A percentile compares a stretch with the other conserved stretches of the same genome.
Evolutionary conservation across 2,797 vertebrate species (phyloP).

Genomic region (Thalassophryne amazonica): DNA sequence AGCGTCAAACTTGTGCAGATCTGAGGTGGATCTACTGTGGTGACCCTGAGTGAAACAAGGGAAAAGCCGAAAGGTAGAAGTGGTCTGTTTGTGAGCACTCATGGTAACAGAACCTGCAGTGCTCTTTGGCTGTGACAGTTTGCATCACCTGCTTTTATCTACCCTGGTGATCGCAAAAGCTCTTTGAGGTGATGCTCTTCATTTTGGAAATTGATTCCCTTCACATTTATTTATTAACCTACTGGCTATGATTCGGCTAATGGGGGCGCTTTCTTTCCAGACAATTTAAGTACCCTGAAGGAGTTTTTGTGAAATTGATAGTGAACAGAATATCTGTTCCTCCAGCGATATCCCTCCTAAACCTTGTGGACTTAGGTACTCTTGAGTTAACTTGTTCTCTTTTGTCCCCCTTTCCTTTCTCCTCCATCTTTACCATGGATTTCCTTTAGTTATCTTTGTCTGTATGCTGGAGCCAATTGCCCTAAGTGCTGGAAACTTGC

Average conservation of each 20-base stretch:
- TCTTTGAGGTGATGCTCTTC: conserved; percentile 13
- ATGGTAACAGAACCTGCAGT: conserved; percentile 35
- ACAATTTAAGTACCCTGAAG: conserved; percentile 36
- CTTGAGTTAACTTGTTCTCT: conserved; percentile 26
- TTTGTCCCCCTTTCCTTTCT: conserved; percentile 17
- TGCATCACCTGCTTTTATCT: conserved; percentile 57
- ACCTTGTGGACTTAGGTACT: conserved; percentile 40
- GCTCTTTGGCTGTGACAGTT: conserved; percentile 37
- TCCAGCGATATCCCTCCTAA: conserved; percentile 54
- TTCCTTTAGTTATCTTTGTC: conserved; percentile 56
- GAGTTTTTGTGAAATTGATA: conserved; percentile 52
- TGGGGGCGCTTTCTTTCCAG: conserved; percentile 28
- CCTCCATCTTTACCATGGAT: conserved; percentile 51
- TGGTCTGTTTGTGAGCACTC: conserved; percentile 19
- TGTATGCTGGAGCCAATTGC: conserved; percentile 50
- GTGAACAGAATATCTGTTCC: conserved; percentile 53
- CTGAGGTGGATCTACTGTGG: conserved; percentile 21
- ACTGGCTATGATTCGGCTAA: conserved; percentile 28
- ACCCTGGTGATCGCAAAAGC: conserved; percentile 45
- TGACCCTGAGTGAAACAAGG: conserved; percentile 26
- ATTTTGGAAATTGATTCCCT: conserved; percentile 46
- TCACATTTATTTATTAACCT: conserved; percentile 26
- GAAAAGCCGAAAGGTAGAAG: conserved; percentile 24
- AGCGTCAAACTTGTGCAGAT: too few relatives aligned
- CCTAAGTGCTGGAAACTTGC: conserved; percentile 53